These are phyloP conservation scores for Euproctis similis DNA, from an alignment of 2,888 invertebrate genomes.

Conservation along the genomic window DNA sequence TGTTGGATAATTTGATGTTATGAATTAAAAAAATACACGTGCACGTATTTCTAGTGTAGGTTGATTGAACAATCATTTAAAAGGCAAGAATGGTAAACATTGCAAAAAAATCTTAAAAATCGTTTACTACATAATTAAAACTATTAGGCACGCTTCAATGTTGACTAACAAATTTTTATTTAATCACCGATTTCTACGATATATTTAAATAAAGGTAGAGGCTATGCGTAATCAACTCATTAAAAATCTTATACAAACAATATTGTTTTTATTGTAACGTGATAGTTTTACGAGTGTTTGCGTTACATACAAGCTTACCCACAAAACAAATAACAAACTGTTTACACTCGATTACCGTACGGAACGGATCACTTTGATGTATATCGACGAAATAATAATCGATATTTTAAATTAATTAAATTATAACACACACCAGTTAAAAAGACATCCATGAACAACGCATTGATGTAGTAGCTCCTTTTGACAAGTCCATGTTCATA, in stretches of 20 bases:
- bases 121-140: too few relatives aligned
- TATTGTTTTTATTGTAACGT: conserved; percentile 25
- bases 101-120: too few relatives aligned
- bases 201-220: conserved; percentile 6
- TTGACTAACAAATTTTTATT: not conserved
- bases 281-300: conserved; percentile 29
- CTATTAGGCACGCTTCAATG: too few relatives aligned
- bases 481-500: conserved; percentile 71
- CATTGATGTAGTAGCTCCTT: conserved; percentile 69
- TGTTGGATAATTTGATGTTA: too few relatives aligned
- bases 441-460: conserved; percentile 75
- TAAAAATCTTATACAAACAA: conserved; percentile 18
- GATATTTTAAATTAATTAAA: conserved; percentile 25
- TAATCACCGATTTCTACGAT: not conserved
- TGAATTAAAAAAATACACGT: too few relatives aligned
- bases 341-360: conserved; percentile 35
- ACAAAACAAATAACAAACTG: conserved; percentile 32
- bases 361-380: conserved; percentile 27
- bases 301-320: conserved; percentile 34
- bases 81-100: too few relatives aligned
- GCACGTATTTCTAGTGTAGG: too few relatives aligned
- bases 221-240: conserved; percentile 10
- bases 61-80: too few relatives aligned
- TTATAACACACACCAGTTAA: conserved; percentile 69
- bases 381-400: conserved; percentile 21